phyloP scores from a whole-genome alignment of 2,888 invertebrate genomes.

The Tyria jacobaeae region DNA sequence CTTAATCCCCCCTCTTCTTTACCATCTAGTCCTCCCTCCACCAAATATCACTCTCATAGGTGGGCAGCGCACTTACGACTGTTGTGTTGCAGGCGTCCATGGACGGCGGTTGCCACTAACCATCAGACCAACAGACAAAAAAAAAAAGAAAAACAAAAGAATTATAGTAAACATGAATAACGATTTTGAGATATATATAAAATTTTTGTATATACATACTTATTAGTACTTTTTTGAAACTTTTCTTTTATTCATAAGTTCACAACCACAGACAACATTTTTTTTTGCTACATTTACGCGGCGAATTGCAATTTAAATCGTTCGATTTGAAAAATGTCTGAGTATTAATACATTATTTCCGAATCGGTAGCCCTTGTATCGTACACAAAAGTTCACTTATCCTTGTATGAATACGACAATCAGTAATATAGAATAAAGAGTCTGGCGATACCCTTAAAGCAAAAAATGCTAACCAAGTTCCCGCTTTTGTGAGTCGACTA shows the following conservation, averaged over 20 bases:
- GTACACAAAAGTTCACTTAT: slow-evolving; percentile 53
- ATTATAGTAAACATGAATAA: too few relatives aligned
- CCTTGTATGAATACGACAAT: slow-evolving; percentile 61
- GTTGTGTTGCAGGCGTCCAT: too few relatives aligned
- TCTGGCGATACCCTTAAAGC: slow-evolving; percentile 53
- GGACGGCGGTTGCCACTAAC: too few relatives aligned
- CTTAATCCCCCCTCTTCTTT: too few relatives aligned
- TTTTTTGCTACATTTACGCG: slow-evolving; percentile 1
- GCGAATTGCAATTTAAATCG: neutral
- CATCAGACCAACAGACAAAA: too few relatives aligned
- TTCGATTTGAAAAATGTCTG: slow-evolving; percentile 14
- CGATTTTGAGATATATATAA: too few relatives aligned
- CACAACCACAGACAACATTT: neutral
- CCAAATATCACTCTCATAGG: too few relatives aligned
- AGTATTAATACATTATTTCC: slow-evolving; percentile 8
- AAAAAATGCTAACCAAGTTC: slow-evolving; percentile 52
- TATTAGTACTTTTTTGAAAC: too few relatives aligned
- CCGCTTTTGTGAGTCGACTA: slow-evolving; percentile 34
- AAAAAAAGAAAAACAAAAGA: too few relatives aligned
- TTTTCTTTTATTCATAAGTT: neutral
- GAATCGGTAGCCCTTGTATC: slow-evolving; percentile 33
- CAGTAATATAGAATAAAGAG: slow-evolving; percentile 53
- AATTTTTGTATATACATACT: too few relatives aligned
- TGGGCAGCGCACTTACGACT: too few relatives aligned
- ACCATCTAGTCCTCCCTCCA: too few relatives aligned